A percentile compares a stretch with the other conserved stretches of the same genome.
Evolutionary conservation across 2,888 invertebrate genomes (phyloP).

Genomic region (Scaptomyza polygonia): DNA sequence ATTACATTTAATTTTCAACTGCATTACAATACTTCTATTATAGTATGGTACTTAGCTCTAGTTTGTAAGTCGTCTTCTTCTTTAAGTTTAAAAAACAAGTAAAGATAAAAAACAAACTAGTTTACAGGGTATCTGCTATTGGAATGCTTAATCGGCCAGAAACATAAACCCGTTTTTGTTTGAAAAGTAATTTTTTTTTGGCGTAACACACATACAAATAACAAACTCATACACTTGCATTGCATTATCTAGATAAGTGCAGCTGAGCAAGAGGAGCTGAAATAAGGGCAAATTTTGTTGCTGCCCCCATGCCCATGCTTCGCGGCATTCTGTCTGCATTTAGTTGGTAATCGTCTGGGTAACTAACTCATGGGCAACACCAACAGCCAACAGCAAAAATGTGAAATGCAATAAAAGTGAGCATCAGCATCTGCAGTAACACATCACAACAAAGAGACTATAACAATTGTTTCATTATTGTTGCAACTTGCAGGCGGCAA

Average conservation of each 20-base stretch:
- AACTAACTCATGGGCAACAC: constrained; percentile 13
- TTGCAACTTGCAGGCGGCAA: constrained; percentile 35
- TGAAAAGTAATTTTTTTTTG: constrained; percentile 20
- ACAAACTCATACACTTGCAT: not conserved
- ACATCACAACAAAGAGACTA: constrained; percentile 4
- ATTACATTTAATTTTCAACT: too few species aligned
- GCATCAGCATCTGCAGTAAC: constrained; percentile 10
- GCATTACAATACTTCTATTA: too few species aligned
- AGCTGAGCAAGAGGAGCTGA: constrained; percentile 30
- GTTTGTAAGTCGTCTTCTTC: too few species aligned
- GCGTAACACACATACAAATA: not conserved
- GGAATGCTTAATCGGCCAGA: too few species aligned
- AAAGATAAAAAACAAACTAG: too few species aligned
- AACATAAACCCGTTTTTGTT: not conserved
- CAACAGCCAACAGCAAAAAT: constrained; percentile 25
- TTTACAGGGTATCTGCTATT: not conserved
- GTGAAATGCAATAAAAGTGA: constrained; percentile 48
- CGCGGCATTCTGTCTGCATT: constrained; percentile 33
- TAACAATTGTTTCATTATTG: constrained; percentile 59
- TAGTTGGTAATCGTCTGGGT: constrained; percentile 64
- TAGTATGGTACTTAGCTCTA: too few species aligned
- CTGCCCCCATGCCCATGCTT: not conserved
- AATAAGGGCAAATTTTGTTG: constrained; percentile 28
- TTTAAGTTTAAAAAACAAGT: too few species aligned
- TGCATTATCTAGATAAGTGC: constrained; percentile 37